A percentile compares a stretch with the other conserved stretches of the same genome.
phyloP scores from a whole-genome alignment of 2,888 invertebrate genomes.

The Dryocosmus kuriphilus region DNA sequence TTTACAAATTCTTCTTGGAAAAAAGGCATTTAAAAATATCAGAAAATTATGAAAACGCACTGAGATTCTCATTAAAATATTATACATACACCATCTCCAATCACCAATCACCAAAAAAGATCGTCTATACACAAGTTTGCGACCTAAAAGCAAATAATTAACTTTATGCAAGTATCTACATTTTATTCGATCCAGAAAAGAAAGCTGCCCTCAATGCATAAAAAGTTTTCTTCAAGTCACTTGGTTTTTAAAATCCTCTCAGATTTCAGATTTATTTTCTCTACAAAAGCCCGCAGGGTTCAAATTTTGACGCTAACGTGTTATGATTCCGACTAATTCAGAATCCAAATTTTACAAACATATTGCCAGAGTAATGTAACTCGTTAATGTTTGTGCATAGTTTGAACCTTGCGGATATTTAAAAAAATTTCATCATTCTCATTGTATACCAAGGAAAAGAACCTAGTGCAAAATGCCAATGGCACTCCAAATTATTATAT shows the following conservation, averaged over 20 bases:
- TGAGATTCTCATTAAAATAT: slow-evolving; percentile 22
- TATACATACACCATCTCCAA: neutral
- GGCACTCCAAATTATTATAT: slow-evolving; percentile 20
- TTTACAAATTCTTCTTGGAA: slow-evolving; percentile 28
- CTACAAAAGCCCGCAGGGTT: neutral
- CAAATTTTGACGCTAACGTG: slow-evolving; percentile 26
- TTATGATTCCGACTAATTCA: slow-evolving; percentile 28
- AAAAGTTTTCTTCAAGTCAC: slow-evolving; percentile 14
- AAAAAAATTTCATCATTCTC: slow-evolving; percentile 41
- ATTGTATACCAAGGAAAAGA: neutral
- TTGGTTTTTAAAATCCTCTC: slow-evolving; percentile 25
- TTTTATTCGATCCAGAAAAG: slow-evolving; percentile 8
- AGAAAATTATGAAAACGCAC: slow-evolving; percentile 16
- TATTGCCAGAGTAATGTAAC: slow-evolving; percentile 9
- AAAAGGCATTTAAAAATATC: slow-evolving; percentile 13
- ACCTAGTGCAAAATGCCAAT: neutral
- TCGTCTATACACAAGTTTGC: slow-evolving; percentile 2
- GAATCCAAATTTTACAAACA: slow-evolving; percentile 38
- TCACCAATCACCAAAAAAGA: slow-evolving; percentile 19
- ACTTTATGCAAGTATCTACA: slow-evolving; percentile 31
- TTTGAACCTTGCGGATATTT: slow-evolving; percentile 41
- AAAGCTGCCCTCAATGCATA: slow-evolving; percentile 4
- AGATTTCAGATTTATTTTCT: neutral
- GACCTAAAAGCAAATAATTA: slow-evolving; percentile 17
- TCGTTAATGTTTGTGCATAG: slow-evolving; percentile 41